Percentiles rank a stretch among this genome's conserved stretches.
These are phyloP conservation scores for Agriopis marginaria DNA, from an alignment of 2,888 invertebrate species.

Conservation along the genomic window DNA sequence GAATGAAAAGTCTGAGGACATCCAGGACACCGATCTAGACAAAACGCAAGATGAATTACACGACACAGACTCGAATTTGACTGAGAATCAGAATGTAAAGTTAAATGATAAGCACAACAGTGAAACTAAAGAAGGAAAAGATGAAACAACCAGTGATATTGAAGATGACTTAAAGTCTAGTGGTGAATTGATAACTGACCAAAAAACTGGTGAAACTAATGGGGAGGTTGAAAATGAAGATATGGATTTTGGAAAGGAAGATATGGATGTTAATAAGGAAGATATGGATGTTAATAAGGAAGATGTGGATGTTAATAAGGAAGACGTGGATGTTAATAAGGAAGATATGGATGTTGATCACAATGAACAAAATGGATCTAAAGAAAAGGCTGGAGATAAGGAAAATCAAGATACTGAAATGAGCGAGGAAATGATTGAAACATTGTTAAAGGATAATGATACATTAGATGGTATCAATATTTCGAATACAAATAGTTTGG, in stretches of 20 bases:
- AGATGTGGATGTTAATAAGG: constrained; percentile 24
- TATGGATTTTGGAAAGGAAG: constrained; percentile 16
- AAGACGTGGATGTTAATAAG: constrained; percentile 23
- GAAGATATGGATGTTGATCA: constrained; percentile 27
- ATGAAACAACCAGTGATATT: constrained; percentile 15
- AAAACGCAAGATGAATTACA: constrained; percentile 8
- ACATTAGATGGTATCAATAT: constrained; percentile 47
- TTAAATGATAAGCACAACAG: constrained; percentile 5
- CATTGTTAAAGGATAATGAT: constrained; percentile 65
- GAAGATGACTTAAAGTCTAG: constrained; percentile 10
- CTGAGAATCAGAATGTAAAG: not conserved
- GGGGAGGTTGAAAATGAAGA: constrained; percentile 25
- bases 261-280: constrained; percentile 25
- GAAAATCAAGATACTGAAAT: constrained; percentile 67
- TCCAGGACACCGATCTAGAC: not conserved
- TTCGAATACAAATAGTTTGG: constrained; percentile 32
- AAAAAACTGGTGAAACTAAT: constrained; percentile 22
- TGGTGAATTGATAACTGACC: not conserved
- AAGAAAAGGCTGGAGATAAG: constrained; percentile 36
- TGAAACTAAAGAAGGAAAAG: constrained; percentile 19
- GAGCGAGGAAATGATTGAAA: constrained; percentile 73
- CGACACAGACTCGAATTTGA: not conserved
- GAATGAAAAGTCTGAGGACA: constrained; percentile 2
- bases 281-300: constrained; percentile 22
- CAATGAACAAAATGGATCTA: constrained; percentile 30